phyloP scores from a whole-genome alignment of 2,113 vertebrate species.

The Myrmophylax atrothorax region DNA sequence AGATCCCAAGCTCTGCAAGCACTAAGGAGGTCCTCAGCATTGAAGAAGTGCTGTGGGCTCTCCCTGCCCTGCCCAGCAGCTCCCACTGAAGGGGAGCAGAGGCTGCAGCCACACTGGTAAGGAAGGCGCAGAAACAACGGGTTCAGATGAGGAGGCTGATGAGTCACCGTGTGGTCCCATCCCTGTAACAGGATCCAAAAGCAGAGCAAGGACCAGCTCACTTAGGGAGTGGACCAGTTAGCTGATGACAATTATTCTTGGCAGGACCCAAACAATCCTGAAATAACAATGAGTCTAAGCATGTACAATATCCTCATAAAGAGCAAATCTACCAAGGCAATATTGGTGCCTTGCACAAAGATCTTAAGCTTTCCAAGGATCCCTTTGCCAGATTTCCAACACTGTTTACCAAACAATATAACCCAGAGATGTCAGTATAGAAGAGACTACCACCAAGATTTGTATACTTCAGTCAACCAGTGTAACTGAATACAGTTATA shows the following conservation, averaged over 20 bases:
- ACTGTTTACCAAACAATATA: neutral
- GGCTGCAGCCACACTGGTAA: neutral
- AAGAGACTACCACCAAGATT: neutral
- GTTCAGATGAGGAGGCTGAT: neutral
- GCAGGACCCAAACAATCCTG: neutral
- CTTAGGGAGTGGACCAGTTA: conserved; percentile 1
- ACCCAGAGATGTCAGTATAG: neutral
- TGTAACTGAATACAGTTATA: neutral
- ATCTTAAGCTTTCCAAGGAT: neutral
- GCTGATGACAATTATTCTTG: conserved; percentile 16
- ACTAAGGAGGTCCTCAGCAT: fast-evolving
- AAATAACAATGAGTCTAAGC: conserved; percentile 10
- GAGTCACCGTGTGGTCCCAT: neutral
- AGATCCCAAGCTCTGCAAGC: neutral
- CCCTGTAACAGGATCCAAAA: neutral
- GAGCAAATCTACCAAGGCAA: neutral
- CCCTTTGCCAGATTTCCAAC: neutral
- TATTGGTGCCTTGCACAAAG: neutral
- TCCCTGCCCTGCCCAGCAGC: neutral
- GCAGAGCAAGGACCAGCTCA: neutral
- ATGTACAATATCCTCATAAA: neutral
- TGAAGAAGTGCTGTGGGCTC: neutral
- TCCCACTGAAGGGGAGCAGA: neutral
- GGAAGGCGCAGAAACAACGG: neutral
- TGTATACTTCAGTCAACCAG: neutral